Evolutionary conservation across 2,113 vertebrate species (phyloP), one percentile per base, ranked within the genome.

Genomic region (Podiceps cristatus): DNA sequence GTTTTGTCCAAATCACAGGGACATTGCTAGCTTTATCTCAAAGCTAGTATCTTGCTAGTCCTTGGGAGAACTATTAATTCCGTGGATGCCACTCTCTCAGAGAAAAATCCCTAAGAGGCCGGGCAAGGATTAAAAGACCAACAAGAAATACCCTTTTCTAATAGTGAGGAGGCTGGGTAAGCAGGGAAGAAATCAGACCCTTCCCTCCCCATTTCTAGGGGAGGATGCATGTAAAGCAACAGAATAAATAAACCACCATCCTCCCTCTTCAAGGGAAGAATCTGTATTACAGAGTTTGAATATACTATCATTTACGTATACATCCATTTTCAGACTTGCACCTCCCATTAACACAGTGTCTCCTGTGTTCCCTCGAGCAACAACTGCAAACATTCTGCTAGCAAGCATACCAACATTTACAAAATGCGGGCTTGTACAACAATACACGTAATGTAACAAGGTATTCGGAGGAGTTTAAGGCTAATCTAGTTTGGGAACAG

Each of bases 221-320:
- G 11, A 75, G 35, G 33, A 52, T 10, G 24, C 12, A 10, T 2
- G 5, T 17, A 83, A 27, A 93, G 66, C 68, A 56, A 44, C 33
- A 49, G 59, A 68, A 53, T 8, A 79, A 90, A 33, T 14, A 64
- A 62, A 45, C 35, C 71, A 44, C 10, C 2, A 1, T 2, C 66
- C 28, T 90, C 60, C 76, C 40, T 56, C 67, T 82, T 10, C 50
- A 58, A 66, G 37, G 35, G 47, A 77, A 31, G 31, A 75, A 23
- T 1, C 11, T 3, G 7, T 9, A 45, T 14, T 25, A 5, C 3
- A 8, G n/a, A n/a, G 77, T 1, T 31, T 17, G 86, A 79, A 40
- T 8, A 31, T 14, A 69, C 24, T 12, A 24, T 3, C 27, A 31
- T 14, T 86, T 50, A 19, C 64, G 37, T 0, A 6, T 0, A n/a